Base-by-base conservation (phyloP, 2,888 invertebrate genomes). In the Pachycephus smyrnensis region DNA sequence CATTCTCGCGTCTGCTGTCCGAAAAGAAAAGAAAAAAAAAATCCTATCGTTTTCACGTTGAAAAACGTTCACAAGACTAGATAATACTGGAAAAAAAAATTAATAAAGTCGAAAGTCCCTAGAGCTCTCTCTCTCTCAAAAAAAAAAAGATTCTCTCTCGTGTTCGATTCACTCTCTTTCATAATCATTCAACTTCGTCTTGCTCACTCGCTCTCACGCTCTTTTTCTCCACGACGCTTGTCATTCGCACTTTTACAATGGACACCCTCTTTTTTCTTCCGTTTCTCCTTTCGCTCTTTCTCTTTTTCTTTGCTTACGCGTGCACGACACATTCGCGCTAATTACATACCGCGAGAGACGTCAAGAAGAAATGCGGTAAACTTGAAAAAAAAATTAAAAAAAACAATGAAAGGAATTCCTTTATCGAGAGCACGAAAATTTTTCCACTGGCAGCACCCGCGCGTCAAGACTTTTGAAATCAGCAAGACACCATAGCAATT, bases 1-100 rank as follows among this genome's bases (percentile, higher is more conserved):
- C 75, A 78, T 78, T 77, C 40, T 79, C 69, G 79, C 80, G 82
- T 79, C 76, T 77, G 73, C 77, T 15, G 40, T 40, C 40, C 40
- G 40, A 40, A 40, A 40, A 40, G 40, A 40, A 40, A 40, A 40
- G 15, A 40, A 40, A 15, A 68, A 75, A 80, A 80, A 76, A 71
- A 68, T n/a, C 71, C 32, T 76, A 33, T 76, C 79, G 81, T 84
- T 83, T 80, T 79, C 82, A 80, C 81, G 81, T 84, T 81, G 83
- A 84, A 82, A 84, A 83, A 83, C 83, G 82, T 83, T 85, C 85
- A 83, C 84, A 84, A 84, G 91, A 91, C 91, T 91, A 91, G 91
- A 91, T 91, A 91, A 91, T 91, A 91, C 91, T 91, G 91, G 90
- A n/a, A 90, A 90, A 89, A 88, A 77, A 32, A 88, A 88, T 90